These are phyloP conservation scores for Platichthys stellatus DNA, from an alignment of 2,113 vertebrate species.

Conservation along the genomic window DNA sequence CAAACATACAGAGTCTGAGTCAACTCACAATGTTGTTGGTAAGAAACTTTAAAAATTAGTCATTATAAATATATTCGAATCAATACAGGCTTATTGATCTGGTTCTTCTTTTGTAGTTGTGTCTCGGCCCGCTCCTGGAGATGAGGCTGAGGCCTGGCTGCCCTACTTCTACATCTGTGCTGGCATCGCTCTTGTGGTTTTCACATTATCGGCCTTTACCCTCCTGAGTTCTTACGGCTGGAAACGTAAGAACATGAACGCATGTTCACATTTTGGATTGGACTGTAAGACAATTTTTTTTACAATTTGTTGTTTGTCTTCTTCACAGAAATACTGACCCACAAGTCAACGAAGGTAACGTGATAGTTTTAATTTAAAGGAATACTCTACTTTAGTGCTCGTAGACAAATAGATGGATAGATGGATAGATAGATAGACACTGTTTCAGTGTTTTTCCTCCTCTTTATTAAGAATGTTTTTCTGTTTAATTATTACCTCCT, in stretches of 20 bases:
- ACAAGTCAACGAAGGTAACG: slow-evolving; percentile 21
- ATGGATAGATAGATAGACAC: background rate
- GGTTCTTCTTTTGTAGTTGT: background rate
- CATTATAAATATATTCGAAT: background rate
- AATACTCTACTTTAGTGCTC: background rate
- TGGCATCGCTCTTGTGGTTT: background rate
- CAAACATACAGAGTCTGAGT: background rate
- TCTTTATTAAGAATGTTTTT: too few relatives aligned
- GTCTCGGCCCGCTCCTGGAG: background rate
- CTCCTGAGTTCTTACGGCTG: background rate
- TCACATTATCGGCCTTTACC: background rate
- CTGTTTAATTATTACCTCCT: too few relatives aligned
- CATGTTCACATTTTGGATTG: background rate
- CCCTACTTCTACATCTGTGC: slow-evolving; percentile 27
- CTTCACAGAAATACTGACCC: slow-evolving; percentile 10
- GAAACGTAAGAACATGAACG: slow-evolving; percentile 30
- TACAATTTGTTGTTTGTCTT: background rate
- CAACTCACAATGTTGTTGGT: background rate
- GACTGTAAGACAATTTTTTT: background rate
- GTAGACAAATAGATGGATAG: background rate
- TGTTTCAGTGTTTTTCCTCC: too few relatives aligned
- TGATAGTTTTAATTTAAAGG: background rate
- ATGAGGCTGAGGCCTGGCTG: background rate
- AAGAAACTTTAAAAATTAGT: background rate
- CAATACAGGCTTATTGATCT: background rate